Base-by-base conservation (phyloP, 2,797 vertebrate genomes). In the Acipenser ruthenus region DNA sequence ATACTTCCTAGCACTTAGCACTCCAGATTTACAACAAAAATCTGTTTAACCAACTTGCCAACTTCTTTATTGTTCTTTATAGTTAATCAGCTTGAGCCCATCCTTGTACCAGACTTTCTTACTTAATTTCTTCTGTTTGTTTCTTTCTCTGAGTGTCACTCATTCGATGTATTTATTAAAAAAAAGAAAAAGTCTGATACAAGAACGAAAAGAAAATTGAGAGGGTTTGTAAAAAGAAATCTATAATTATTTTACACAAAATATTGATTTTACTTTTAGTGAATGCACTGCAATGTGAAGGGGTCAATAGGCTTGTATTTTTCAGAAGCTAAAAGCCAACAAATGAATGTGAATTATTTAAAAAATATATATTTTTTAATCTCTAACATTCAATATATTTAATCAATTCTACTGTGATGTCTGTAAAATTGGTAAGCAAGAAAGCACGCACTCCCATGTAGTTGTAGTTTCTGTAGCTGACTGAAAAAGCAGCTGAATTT, bases 131-230 rank as follows among this genome's bases (percentile, higher is more conserved):
- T 49, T 56, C 62, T 58, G 47, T 49, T 52, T 49, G 23, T 37
- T 37, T 37, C 2, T 37, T 4, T 37, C 60, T 62, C 60, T 8
- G 18, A 18, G 13, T 23, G 49, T 63, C 48, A 49, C 47, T 63
- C 9, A 51, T 48, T 59, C 48, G 49, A 47, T 62, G 6, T 59
- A n/a, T 67, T 70, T 49, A 67, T 67, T 63, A 49, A 47, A 70
- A 37, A 52, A 47, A 58, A 18, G 23, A 64, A 66, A 15, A 37
- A 37, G 23, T 4, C 9, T 55, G 62, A 50, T 48, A 52, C 10
- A 49, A 37, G 61, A 11, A 52, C 18, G 53, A n/a, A 58, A 58
- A 49, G 64, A 15, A 48, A 8, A 63, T 58, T 18, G 51, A 49
- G 15, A 23, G 23, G 23, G 23, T 37, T 37, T 37, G 23, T 2